Conservation (phyloP, 1,140 invertebrate genomes). For the Musca vetustissima region DNA sequence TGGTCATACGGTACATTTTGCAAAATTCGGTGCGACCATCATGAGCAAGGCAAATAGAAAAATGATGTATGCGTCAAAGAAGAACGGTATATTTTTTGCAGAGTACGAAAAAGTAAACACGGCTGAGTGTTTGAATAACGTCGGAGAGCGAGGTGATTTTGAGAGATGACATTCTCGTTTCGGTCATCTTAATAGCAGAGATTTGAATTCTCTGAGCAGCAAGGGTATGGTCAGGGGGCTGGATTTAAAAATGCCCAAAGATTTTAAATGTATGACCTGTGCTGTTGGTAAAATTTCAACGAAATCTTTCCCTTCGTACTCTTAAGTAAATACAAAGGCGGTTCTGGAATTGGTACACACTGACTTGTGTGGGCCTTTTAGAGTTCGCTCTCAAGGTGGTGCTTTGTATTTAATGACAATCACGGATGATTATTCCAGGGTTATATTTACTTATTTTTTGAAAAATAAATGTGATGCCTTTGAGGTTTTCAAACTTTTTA, state of each 20-base stretch:
- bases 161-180: background rate
- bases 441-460: constrained; percentile 43
- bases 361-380: background rate
- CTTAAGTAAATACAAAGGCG: background rate
- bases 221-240: background rate
- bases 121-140: background rate
- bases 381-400: background rate
- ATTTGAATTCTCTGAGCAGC: background rate
- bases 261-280: background rate
- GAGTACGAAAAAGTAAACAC: background rate
- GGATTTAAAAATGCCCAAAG: background rate
- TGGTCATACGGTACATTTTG: background rate
- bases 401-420: background rate
- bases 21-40: background rate
- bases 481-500: too few relatives aligned
- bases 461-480: constrained; percentile 52
- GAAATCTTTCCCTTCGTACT: background rate
- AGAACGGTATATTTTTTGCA: background rate
- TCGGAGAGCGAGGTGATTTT: background rate
- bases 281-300: background rate
- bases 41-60: background rate
- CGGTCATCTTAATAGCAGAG: background rate
- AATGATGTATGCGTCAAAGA: background rate
- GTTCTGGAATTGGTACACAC: background rate
- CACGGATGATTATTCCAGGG: background rate